Conservation (phyloP, 1,140 invertebrate genomes). For the Orchestia grillus region DNA sequence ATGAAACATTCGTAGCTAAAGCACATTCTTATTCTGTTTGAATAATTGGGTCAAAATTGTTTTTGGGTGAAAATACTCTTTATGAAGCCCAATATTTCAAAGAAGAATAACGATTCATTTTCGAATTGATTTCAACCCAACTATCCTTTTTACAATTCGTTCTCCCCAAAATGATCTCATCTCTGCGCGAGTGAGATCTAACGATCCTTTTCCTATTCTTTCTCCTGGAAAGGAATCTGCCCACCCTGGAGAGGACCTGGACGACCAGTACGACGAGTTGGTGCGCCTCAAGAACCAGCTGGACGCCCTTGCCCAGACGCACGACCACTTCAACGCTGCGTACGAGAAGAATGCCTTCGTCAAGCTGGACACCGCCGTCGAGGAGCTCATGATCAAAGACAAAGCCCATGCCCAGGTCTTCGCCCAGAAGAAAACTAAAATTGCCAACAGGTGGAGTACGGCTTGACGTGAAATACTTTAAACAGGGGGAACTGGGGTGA, state of each 20-base stretch:
- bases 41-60: too few relatives aligned
- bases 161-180: too few relatives aligned
- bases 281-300: constrained; percentile 2
- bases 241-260: neutral
- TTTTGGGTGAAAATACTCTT: too few relatives aligned
- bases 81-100: too few relatives aligned
- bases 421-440: constrained; percentile 13
- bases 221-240: neutral
- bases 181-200: neutral
- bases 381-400: constrained; percentile 14
- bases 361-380: neutral
- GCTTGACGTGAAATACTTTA: neutral
- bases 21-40: too few relatives aligned
- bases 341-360: neutral
- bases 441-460: neutral
- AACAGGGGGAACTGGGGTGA: too few relatives aligned
- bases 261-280: constrained; percentile 34
- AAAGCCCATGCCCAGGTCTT: neutral
- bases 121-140: neutral
- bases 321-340: neutral
- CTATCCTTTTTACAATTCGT: neutral
- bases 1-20: too few relatives aligned
- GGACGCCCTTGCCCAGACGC: neutral
- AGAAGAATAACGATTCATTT: too few relatives aligned
- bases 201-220: neutral